These are phyloP conservation scores for Pantelozetes paolii DNA, from an alignment of 2,888 invertebrate species.

Conservation along the genomic window DNA sequence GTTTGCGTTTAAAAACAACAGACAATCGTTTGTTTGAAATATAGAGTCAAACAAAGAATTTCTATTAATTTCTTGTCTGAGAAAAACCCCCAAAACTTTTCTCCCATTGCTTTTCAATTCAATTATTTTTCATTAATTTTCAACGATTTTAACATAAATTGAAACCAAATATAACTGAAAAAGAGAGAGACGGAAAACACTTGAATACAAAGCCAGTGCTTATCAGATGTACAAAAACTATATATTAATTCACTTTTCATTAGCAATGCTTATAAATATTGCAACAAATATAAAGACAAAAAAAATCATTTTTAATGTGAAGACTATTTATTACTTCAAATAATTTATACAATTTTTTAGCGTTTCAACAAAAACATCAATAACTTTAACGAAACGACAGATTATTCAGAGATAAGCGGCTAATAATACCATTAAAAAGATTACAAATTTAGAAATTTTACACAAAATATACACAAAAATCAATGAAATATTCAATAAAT, in stretches of 20 bases:
- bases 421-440: neutral
- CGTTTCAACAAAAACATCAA: conserved; percentile 10
- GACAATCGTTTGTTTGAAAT: neutral
- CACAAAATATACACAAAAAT: neutral
- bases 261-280: conserved; percentile 10
- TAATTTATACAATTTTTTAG: neutral
- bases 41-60: neutral
- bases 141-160: neutral
- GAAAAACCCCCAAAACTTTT: too few species aligned
- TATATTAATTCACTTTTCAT: neutral
- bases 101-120: neutral
- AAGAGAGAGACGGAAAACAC: too few species aligned
- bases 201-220: neutral
- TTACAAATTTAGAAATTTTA: neutral
- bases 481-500: neutral
- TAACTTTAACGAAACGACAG: neutral
- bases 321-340: neutral
- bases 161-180: too few species aligned
- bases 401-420: neutral
- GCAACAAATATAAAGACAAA: neutral
- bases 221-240: neutral
- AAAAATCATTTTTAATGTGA: neutral
- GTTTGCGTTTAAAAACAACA: neutral
- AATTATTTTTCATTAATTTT: neutral
- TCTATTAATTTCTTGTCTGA: too few species aligned